phyloP scores from a whole-genome alignment of 2,113 vertebrate species.

The Bungarus multicinctus region DNA sequence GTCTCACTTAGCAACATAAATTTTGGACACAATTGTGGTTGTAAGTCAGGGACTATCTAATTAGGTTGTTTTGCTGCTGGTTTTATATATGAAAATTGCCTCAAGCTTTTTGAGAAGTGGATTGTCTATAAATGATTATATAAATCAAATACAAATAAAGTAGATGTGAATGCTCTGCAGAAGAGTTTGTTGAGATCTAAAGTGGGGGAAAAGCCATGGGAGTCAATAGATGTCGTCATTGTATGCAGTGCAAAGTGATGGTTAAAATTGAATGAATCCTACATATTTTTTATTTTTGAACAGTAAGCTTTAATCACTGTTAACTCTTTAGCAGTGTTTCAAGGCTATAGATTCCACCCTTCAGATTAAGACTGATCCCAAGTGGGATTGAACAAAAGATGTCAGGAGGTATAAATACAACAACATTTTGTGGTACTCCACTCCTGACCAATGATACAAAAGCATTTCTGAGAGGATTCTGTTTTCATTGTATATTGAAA shows the following conservation, averaged over 20 bases:
- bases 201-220: background rate
- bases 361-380: background rate
- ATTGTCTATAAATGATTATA: background rate
- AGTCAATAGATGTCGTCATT: background rate
- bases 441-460: background rate
- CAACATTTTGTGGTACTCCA: background rate
- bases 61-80: background rate
- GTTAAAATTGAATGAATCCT: background rate
- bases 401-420: background rate
- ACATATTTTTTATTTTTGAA: background rate
- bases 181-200: background rate
- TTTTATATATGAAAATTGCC: background rate
- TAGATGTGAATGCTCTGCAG: background rate
- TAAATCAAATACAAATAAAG: background rate
- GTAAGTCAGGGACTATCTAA: background rate
- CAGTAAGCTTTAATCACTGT: background rate
- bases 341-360: background rate
- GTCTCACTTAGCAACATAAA: background rate
- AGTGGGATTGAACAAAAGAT: background rate
- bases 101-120: background rate
- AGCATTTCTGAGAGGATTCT: background rate
- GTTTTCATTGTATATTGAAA: background rate
- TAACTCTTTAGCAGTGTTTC: background rate
- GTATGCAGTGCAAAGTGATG: background rate
- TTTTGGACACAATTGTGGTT: background rate